Evolutionary conservation across 2,797 vertebrate species (phyloP).

Genomic region (Clarias fuscus): DNA sequence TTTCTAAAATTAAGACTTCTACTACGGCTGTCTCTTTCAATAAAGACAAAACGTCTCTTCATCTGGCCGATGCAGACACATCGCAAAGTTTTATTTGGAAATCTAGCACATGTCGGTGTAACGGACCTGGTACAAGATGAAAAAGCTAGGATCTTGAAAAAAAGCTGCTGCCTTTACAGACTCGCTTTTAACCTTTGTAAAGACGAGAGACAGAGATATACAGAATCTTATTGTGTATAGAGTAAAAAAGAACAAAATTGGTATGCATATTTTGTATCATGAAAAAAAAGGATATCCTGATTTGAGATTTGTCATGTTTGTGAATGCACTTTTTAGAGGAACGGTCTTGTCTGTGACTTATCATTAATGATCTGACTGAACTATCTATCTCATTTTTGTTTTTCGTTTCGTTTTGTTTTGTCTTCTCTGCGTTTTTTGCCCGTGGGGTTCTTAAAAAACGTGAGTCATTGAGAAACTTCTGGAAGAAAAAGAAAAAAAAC

Average conservation of each 20-base stretch:
- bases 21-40: slow-evolving; percentile 86
- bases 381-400: slow-evolving; percentile 85
- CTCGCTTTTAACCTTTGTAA: slow-evolving; percentile 91
- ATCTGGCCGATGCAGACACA: slow-evolving; percentile 71
- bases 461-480: slow-evolving; percentile 36
- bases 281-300: slow-evolving; percentile 80
- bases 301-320: slow-evolving; percentile 98
- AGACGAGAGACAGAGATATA: slow-evolving; percentile 65
- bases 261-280: slow-evolving; percentile 86
- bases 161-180: slow-evolving; percentile 97
- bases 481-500: background rate
- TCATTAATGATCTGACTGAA: slow-evolving; percentile 84
- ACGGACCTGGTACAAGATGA: slow-evolving; percentile 63
- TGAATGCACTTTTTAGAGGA: slow-evolving; percentile 97
- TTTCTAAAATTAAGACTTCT: slow-evolving; percentile 90
- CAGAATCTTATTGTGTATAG: slow-evolving; percentile 79
- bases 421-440: background rate
- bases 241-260: slow-evolving; percentile 88
- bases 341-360: slow-evolving; percentile 96
- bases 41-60: slow-evolving; percentile 78
- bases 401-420: slow-evolving; percentile 66
- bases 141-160: slow-evolving; percentile 82
- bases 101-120: slow-evolving; percentile 69
- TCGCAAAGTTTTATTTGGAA: slow-evolving; percentile 86
- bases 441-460: slow-evolving; percentile 45